Percentiles rank a stretch among this genome's conserved stretches.
phyloP scores from a whole-genome alignment of 2,888 invertebrate species.

The Phoenoteleia sp. region DNA sequence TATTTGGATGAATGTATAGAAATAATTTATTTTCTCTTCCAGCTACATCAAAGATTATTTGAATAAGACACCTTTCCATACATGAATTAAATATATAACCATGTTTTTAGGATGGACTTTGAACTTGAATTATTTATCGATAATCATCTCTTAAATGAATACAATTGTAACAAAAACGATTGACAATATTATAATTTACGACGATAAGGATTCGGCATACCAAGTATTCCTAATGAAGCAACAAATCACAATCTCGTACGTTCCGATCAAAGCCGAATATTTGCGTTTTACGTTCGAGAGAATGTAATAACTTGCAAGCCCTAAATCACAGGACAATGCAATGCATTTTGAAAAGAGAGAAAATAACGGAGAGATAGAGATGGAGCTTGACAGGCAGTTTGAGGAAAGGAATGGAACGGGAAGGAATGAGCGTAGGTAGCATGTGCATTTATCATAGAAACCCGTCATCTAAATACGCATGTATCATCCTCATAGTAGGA shows the following conservation, averaged over 20 bases:
- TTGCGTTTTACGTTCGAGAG: conserved; percentile 63
- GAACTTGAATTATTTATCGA: too few species aligned
- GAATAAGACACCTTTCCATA: too few species aligned
- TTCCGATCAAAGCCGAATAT: conserved; percentile 63
- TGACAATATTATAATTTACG: conserved; percentile 59
- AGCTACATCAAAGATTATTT: too few species aligned
- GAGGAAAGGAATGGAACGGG: conserved; percentile 66
- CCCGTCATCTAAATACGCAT: conserved; percentile 64
- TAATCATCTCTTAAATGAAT: background rate
- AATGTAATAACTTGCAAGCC: conserved; percentile 65
- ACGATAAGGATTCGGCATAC: conserved; percentile 50
- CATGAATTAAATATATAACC: too few species aligned
- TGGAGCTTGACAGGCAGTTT: conserved; percentile 62
- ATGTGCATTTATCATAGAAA: conserved; percentile 65
- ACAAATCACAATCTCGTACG: conserved; percentile 66
- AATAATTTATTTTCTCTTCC: too few species aligned
- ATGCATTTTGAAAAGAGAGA: conserved; percentile 59
- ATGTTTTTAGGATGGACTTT: too few species aligned
- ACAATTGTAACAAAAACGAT: conserved; percentile 18
- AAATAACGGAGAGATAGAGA: conserved; percentile 53
- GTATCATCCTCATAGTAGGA: conserved; percentile 61
- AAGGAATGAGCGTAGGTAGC: conserved; percentile 68
- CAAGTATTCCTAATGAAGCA: conserved; percentile 63
- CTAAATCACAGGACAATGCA: conserved; percentile 69
- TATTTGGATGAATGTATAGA: too few species aligned